Percentiles rank a stretch among this genome's conserved stretches.
Evolutionary conservation across 2,888 invertebrate genomes (phyloP).

Genomic region (Nezara viridula): DNA sequence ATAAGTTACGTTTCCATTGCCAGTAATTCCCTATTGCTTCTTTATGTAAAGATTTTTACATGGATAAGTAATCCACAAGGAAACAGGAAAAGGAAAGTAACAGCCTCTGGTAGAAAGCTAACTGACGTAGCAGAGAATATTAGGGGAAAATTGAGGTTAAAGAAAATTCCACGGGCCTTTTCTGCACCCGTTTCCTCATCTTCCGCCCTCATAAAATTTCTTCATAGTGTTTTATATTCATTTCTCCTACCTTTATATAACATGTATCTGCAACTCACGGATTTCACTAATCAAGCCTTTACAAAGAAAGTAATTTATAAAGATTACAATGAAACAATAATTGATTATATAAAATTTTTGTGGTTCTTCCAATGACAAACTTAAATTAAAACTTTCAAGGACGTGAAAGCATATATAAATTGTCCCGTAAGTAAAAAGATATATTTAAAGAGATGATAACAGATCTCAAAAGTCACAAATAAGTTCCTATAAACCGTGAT

Average conservation of each 20-base stretch:
- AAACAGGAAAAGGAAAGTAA: neutral
- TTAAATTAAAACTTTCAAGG: too few relatives aligned
- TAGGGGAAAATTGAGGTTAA: neutral
- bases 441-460: too few relatives aligned
- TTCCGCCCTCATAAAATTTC: neutral
- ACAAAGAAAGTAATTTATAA: too few relatives aligned
- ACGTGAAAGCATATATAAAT: too few relatives aligned
- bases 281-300: neutral
- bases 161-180: neutral
- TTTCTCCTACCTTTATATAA: neutral
- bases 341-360: too few relatives aligned
- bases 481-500: too few relatives aligned
- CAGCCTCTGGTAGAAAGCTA: neutral
- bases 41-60: conserved; percentile 17
- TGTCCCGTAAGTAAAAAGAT: too few relatives aligned
- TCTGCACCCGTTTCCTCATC: neutral
- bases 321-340: too few relatives aligned
- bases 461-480: too few relatives aligned
- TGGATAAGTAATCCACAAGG: neutral
- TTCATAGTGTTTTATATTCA: neutral
- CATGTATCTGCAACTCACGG: neutral
- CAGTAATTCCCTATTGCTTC: neutral
- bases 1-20: neutral
- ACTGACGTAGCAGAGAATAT: conserved; percentile 11
- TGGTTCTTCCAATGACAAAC: too few relatives aligned